phyloP scores from a whole-genome alignment of 2,113 vertebrate genomes.

The Psilopsiagon aurifrons region DNA sequence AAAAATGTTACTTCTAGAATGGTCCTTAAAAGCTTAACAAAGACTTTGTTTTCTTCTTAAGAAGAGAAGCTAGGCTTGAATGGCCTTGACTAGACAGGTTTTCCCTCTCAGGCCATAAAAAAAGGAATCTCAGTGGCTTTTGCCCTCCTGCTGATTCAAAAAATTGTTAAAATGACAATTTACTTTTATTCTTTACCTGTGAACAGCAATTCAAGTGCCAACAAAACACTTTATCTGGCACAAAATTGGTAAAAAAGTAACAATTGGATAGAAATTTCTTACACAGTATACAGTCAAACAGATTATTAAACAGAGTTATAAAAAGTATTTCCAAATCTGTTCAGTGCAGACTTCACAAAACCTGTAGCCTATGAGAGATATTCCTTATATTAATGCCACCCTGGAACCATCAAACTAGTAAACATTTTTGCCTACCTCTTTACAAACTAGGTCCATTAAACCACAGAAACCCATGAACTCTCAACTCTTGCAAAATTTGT shows the following conservation, averaged over 20 bases:
- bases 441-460: not conserved
- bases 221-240: not conserved
- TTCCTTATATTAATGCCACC: not conserved
- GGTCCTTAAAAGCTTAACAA: not conserved
- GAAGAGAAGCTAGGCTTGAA: not conserved
- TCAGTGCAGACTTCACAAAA: not conserved
- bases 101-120: not conserved
- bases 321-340: not conserved
- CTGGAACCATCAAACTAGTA: not conserved
- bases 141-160: not conserved
- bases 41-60: not conserved
- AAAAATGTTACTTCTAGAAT: not conserved
- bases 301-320: not conserved
- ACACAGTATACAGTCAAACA: not conserved
- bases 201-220: not conserved
- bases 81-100: not conserved
- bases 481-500: not conserved
- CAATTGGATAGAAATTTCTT: not conserved
- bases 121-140: not conserved
- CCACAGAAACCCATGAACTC: not conserved
- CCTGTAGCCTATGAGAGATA: not conserved
- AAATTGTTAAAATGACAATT: not conserved
- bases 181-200: not conserved
- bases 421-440: not conserved
- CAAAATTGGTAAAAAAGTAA: not conserved